Evolutionary conservation across 2,797 vertebrate species (phyloP).

Genomic region (Arrhamphus sclerolepis): DNA sequence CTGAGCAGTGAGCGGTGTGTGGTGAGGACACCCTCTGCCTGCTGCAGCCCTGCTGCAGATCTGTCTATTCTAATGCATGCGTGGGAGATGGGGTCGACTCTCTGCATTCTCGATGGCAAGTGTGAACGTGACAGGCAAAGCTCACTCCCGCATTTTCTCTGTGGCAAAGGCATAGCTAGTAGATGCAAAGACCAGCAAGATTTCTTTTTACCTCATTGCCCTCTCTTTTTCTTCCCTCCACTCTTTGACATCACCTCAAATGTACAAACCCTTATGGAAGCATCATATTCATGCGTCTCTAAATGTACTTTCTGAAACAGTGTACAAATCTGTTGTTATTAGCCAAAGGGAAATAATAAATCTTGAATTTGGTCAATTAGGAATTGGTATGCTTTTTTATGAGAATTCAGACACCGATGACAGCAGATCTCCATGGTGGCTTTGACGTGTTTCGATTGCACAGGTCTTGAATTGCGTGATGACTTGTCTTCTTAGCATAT

Average conservation of each 20-base stretch:
- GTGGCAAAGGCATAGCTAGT: constrained; percentile 43
- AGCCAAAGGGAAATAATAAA: constrained; percentile 22
- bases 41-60: constrained; percentile 69
- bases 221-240: constrained; percentile 7
- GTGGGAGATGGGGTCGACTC: constrained; percentile 74
- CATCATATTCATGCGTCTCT: background rate
- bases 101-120: constrained; percentile 56
- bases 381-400: constrained; percentile 4
- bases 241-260: constrained; percentile 1
- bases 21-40: constrained; percentile 73
- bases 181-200: constrained; percentile 25
- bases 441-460: no score
- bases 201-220: constrained; percentile 15
- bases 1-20: constrained; percentile 55
- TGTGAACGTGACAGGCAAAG: constrained; percentile 58
- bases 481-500: constrained; percentile 25
- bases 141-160: constrained; percentile 45
- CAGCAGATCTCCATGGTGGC: no score
- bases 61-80: constrained; percentile 76
- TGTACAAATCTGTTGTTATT: constrained; percentile 6
- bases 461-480: constrained; percentile 28
- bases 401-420: constrained; percentile 8
- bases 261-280: constrained; percentile 13
- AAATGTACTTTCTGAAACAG: constrained; percentile 9
- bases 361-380: constrained; percentile 15